phyloP scores from a whole-genome alignment of 2,888 invertebrate species.

The Agrochola litura region DNA sequence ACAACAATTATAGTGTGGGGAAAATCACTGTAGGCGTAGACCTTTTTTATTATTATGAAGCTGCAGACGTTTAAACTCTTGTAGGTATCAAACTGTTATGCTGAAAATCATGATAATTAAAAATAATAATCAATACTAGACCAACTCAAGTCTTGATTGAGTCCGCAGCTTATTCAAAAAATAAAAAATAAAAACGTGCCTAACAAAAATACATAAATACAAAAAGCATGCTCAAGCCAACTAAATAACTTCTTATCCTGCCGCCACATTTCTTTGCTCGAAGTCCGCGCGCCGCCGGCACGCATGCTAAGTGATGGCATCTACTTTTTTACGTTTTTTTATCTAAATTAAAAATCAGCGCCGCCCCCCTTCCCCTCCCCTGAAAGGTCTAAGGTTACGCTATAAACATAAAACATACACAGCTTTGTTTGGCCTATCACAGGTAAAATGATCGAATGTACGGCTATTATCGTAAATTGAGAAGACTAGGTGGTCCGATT shows the following conservation, averaged over 20 bases:
- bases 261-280: neutral
- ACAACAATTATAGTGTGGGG: too few species aligned
- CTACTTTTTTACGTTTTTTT: constrained; percentile 77
- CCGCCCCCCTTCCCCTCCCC: constrained; percentile 52
- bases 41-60: too few species aligned
- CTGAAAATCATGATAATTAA: neutral
- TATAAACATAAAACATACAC: constrained; percentile 61
- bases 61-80: too few species aligned
- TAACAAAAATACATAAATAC: neutral
- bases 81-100: too few species aligned
- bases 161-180: neutral
- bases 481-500: constrained; percentile 39
- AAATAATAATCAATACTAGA: neutral
- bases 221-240: constrained; percentile 6
- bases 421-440: constrained; percentile 52
- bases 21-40: too few species aligned
- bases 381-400: constrained; percentile 76
- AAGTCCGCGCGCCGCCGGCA: constrained; percentile 58
- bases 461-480: constrained; percentile 38
- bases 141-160: neutral
- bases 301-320: constrained; percentile 77
- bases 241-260: constrained; percentile 56
- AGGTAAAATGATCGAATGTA: constrained; percentile 47
- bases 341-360: constrained; percentile 86
- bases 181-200: neutral